Percentiles rank a stretch among this genome's conserved stretches.
These are phyloP conservation scores for Cheumatopsyche charites DNA, from an alignment of 1,140 invertebrate species.

Conservation along the genomic window DNA sequence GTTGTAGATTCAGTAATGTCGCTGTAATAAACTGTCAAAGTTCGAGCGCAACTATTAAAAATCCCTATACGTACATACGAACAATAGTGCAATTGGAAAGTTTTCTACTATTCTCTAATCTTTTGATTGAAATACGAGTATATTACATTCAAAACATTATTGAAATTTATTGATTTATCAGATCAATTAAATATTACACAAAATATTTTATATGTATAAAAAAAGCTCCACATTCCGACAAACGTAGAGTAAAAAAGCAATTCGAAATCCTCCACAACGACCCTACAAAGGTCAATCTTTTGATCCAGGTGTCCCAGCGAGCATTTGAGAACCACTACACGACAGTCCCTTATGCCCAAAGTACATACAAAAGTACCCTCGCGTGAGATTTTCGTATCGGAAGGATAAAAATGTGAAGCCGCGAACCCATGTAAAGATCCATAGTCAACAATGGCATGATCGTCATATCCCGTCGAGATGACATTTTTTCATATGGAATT, in stretches of 20 bases:
- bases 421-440: conserved; percentile 1
- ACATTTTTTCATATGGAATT: neutral
- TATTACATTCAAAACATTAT: too few relatives aligned
- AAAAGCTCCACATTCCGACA: too few relatives aligned
- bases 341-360: too few relatives aligned
- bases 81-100: too few relatives aligned
- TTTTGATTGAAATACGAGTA: too few relatives aligned
- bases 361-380: conserved; percentile 32
- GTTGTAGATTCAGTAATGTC: neutral
- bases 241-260: too few relatives aligned
- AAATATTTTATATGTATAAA: too few relatives aligned
- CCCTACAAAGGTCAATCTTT: neutral
- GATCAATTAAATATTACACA: too few relatives aligned
- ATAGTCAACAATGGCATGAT: conserved; percentile 18
- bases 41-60: neutral
- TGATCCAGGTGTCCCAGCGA: neutral
- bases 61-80: too few relatives aligned
- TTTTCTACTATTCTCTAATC: too few relatives aligned
- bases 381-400: conserved; percentile 10
- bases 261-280: neutral
- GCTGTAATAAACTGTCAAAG: neutral
- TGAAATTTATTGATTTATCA: too few relatives aligned
- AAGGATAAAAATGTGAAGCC: conserved; percentile 24
- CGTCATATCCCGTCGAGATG: neutral
- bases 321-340: too few relatives aligned